Base-by-base conservation (phyloP, 2,888 invertebrate species). In the Nymphalis polychloros region DNA sequence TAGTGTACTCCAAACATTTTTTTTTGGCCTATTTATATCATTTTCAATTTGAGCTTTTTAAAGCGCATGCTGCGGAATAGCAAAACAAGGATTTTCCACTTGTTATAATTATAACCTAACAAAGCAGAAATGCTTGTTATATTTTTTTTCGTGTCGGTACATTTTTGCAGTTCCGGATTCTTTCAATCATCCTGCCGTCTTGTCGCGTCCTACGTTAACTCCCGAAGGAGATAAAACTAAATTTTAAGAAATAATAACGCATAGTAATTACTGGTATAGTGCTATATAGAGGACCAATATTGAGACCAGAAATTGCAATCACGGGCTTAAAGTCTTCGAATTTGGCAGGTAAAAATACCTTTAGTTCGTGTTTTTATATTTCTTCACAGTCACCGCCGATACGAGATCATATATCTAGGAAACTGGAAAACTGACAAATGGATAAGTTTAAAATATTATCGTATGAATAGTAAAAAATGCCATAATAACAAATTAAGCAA, bases 111-210 rank as follows among this genome's bases (percentile, higher is more conserved):
- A 31, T 53, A 53, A 53, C 53, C 31, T 16, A 52, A 52, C 23
- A 50, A 10, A 20, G 20, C 19, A 50, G 55, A 20, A 55, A 31
- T 55, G 55, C 31, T 55, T 17, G 27, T 55, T 23, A 20, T 52
- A 16, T 23, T 52, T 31, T 27, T 49, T 55, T 55, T 20, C 31
- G 55, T 55, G 55, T 35, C 31, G 55, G 27, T 31, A 31, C 35
- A 55, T 55, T 55, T 55, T 55, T 55, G 55, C 55, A 55, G 55
- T 55, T 55, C 31, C 55, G 55, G 55, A 55, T 31, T 55, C 31
- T 35, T 31, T 20, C 35, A 7, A 16, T 31, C 20, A 17, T n/a
- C 8, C 55, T 17, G 35, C 31, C 55, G n/a, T 5, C 31, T 27
- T 35, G 3, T 31, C 31, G 1, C 31, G n/a, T 55, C 7, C 7